Evolutionary conservation across 2,797 vertebrate species (phyloP), one percentile per base, ranked within the genome.

Genomic region (Chiroxiphia lanceolata): DNA sequence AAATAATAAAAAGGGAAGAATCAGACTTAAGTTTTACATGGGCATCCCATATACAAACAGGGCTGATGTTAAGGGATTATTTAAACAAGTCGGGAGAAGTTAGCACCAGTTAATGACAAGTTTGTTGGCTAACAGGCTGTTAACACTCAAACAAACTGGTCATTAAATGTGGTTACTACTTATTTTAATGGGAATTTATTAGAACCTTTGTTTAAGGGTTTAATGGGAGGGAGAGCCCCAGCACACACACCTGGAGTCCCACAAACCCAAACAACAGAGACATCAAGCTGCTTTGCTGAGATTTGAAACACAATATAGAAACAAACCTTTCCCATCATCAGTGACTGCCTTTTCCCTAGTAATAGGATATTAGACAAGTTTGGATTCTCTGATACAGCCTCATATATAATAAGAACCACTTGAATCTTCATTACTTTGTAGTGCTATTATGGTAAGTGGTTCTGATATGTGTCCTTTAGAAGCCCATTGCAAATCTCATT

Each of bases 101-200:
- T 98, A 98, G 96, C 97, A 98, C 96, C 97, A 98, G 97, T 98
- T 98, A 98, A 98, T 98, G 97, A 97, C 83, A 84, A 97, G 94
- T 98, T 98, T 98, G 98, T 97, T 98, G 96, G 97, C 96, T 98
- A 97, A 97, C 97, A 98, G 97, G 97, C 97, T 97, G 98, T 98
- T 98, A 98, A 98, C 98, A 98, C 98, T 98, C 97, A 96, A 94
- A 97, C 93, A 97, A 97, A 97, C 97, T 98, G 97, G 93, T 97
- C 97, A 93, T 98, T 98, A 98, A 98, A 98, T 95, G 95, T 95
- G 91, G 95, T 96, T 98, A 97, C 96, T 97, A 97, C 96, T 97
- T 97, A 97, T 95, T 98, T 97, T 95, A 97, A 97, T 96, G 93
- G 93, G 94, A 97, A 98, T 98, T 98, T 98, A 98, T 96, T 98